Conservation (phyloP, 1,140 invertebrate species). For the Eciton burchellii region DNA sequence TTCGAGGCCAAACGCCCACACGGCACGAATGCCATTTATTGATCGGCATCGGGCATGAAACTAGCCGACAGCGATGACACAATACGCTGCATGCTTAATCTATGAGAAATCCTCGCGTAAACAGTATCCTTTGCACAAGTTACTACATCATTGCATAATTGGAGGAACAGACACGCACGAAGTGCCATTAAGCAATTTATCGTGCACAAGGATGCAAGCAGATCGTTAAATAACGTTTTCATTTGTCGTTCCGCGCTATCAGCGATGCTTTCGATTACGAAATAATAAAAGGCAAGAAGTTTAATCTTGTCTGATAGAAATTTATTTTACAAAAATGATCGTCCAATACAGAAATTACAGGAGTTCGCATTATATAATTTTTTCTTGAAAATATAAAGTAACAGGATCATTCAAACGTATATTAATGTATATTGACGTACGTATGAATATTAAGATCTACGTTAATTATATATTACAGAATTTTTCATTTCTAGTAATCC, state of each 20-base stretch:
- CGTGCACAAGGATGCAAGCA: neutral
- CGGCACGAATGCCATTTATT: neutral
- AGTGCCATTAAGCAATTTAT: constrained; percentile 1
- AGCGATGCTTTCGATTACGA: neutral
- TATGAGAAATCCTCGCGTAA: neutral
- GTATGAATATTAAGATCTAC: no score
- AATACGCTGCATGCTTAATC: constrained; percentile 1
- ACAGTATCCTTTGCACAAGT: neutral
- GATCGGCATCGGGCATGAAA: neutral
- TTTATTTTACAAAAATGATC: constrained; percentile 4
- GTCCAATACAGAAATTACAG: no score
- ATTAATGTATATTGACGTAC: no score
- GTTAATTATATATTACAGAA: no score
- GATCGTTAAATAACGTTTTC: neutral
- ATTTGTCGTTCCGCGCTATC: neutral
- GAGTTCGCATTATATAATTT: no score
- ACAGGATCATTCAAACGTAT: no score
- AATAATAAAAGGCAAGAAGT: neutral
- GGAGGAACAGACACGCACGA: neutral
- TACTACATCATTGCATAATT: neutral
- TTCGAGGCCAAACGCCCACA: neutral
- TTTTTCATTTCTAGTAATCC: no score
- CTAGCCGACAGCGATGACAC: neutral
- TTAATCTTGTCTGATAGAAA: neutral
- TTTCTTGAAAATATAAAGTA: no score